Evolutionary conservation across 2,888 invertebrate genomes (phyloP), one percentile per base, ranked within the genome.

Genomic region (Leucozona laternaria): DNA sequence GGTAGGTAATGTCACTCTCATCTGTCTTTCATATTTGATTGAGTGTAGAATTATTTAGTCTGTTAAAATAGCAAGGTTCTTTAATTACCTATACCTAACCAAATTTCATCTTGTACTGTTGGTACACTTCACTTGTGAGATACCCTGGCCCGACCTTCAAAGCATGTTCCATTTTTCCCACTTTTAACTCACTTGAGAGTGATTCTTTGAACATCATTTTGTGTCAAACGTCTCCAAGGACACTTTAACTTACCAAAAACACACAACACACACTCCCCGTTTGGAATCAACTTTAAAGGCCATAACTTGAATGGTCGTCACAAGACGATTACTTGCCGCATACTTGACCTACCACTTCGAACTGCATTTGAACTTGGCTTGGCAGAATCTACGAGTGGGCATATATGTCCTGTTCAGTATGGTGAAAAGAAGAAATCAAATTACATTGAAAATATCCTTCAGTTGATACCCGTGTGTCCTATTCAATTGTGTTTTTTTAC

Each of bases 381-480:
- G 58, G 7, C 8, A 60, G 48, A 34, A 10, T 20, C 2, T 6
- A 8, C 13, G n/a, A 40, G 31, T 43, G 53, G 34, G 22, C 28
- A 20, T 13, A 43, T n/a, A n/a, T n/a, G n/a, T n/a, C 43, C 57
- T 31, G 43, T n/a, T 68, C 34, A 31, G n/a, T 60, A 50, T 66
- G 75, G 79, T 28, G 64, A 79, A 79, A 71, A 55, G 50, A 76
- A 71, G 66, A 77, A 80, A 85, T 85, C 84, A 80, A 85, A 80
- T 79, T 80, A 80, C 79, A 72, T 80, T 53, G 76, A 77, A 79
- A 76, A 79, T 85, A 79, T 85, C 84, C 84, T 80, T 85, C 68
- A 66, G 31, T 80, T 85, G 76, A 85, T 85, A 66, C 48, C 48
- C 48, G 48, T 66, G 68, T 72, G 79, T 70, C 79, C 84, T 66